Evolutionary conservation across 2,113 vertebrate genomes (phyloP).

Genomic region (Tyrannus savana): DNA sequence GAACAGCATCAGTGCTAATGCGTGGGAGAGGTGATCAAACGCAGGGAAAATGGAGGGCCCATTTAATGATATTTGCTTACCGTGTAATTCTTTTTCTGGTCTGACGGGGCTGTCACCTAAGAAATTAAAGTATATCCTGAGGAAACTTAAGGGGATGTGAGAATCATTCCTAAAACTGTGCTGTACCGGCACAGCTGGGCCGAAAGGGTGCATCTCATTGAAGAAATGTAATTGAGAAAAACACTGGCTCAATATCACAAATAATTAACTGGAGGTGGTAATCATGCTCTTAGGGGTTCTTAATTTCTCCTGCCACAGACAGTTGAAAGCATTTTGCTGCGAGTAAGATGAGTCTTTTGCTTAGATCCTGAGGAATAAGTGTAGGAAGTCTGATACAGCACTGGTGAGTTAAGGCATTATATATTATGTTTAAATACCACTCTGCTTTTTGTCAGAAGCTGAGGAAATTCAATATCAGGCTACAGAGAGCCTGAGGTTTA

Average conservation of each 20-base stretch:
- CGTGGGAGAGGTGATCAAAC: not conserved
- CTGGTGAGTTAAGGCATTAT: not conserved
- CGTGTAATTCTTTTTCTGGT: not conserved
- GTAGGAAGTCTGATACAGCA: not conserved
- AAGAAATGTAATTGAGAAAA: not conserved
- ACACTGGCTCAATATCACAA: not conserved
- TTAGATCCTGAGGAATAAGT: not conserved
- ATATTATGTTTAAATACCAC: not conserved
- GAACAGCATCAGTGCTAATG: not conserved
- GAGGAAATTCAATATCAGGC: not conserved
- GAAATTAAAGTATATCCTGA: not conserved
- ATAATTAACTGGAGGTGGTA: conserved; percentile 6
- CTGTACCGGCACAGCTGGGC: not conserved
- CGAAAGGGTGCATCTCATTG: not conserved
- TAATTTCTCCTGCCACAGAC: not conserved
- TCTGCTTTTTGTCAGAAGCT: not conserved
- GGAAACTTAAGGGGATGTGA: not conserved
- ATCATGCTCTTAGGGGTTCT: not conserved
- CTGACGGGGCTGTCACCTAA: conserved; percentile 21
- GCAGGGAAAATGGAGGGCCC: not conserved
- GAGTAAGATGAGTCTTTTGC: conserved; percentile 3
- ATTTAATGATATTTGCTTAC: not conserved
- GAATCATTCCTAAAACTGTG: not conserved
- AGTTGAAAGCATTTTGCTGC: conserved; percentile 24
- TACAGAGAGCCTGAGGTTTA: not conserved